These are phyloP conservation scores for Montipora sp. DNA, from an alignment of 64 coral and sea anemone species.

Conservation along the genomic window DNA sequence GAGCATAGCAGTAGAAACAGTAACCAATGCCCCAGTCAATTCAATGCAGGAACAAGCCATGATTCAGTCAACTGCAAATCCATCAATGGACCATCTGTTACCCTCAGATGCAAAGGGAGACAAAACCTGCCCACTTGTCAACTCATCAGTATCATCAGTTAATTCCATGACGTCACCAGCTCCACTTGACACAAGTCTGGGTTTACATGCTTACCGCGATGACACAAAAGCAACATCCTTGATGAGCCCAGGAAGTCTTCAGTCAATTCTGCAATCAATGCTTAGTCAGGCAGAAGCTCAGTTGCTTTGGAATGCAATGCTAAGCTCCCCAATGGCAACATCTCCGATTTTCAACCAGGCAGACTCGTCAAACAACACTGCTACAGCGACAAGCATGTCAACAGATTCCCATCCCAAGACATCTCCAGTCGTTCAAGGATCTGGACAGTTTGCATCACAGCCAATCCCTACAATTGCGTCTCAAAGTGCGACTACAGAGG, in stretches of 20 bases:
- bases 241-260: constrained; percentile 31
- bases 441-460: constrained; percentile 14
- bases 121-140: background rate
- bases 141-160: background rate
- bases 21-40: background rate
- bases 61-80: background rate
- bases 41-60: background rate
- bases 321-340: constrained; percentile 11
- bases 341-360: constrained; percentile 43
- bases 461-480: background rate
- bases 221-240: background rate
- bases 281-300: constrained; percentile 24
- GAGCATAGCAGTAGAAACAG: background rate
- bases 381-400: constrained; percentile 13
- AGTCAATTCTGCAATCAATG: constrained; percentile 22
- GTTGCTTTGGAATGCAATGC: constrained; percentile 36
- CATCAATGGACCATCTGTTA: background rate
- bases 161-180: constrained; percentile 21
- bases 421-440: background rate
- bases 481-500: background rate
- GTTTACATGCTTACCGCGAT: background rate
- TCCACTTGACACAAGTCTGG: constrained; percentile 21
- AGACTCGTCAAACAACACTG: constrained; percentile 35
- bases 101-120: background rate
- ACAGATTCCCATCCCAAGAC: background rate